A percentile compares a stretch with the other conserved stretches of the same genome.
phyloP scores from a whole-genome alignment of 2,888 invertebrate species.

The Meghimatium bilineatum region DNA sequence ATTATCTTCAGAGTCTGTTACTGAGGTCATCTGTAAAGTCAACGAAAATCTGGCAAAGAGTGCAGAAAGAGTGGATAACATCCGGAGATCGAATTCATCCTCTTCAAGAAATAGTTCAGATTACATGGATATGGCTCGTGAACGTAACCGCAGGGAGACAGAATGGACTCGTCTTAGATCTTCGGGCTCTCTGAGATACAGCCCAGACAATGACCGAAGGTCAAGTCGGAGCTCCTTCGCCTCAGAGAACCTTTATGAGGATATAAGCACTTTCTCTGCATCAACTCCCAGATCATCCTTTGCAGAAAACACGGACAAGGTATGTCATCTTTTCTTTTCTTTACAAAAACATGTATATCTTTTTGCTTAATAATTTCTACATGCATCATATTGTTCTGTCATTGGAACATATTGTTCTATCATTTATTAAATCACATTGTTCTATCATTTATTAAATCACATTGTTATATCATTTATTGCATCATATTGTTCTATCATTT shows the following conservation, averaged over 20 bases:
- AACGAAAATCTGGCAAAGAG: constrained; percentile 57
- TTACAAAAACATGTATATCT: no score
- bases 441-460: no score
- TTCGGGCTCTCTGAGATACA: constrained; percentile 56
- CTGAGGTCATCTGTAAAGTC: constrained; percentile 54
- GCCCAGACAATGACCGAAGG: constrained; percentile 43
- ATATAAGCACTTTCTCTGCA: constrained; percentile 54
- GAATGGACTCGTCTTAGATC: constrained; percentile 69
- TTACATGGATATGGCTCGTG: constrained; percentile 66
- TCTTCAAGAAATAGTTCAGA: constrained; percentile 56
- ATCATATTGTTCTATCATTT: no score
- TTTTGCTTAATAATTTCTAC: no score
- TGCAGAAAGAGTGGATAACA: constrained; percentile 64
- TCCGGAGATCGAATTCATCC: constrained; percentile 64
- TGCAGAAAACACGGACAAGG: constrained; percentile 43
- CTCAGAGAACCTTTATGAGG: constrained; percentile 57
- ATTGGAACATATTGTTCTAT: background rate
- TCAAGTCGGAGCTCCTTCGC: constrained; percentile 55
- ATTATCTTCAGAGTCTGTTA: constrained; percentile 49
- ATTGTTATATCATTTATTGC: no score
- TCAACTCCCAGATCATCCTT: constrained; percentile 49
- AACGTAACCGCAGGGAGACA: constrained; percentile 59
- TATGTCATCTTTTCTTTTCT: constrained; percentile 15
- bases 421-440: no score
- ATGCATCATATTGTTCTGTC: background rate